These are phyloP conservation scores for Chironomus tepperi DNA, from an alignment of 1,140 invertebrate species.

Conservation along the genomic window DNA sequence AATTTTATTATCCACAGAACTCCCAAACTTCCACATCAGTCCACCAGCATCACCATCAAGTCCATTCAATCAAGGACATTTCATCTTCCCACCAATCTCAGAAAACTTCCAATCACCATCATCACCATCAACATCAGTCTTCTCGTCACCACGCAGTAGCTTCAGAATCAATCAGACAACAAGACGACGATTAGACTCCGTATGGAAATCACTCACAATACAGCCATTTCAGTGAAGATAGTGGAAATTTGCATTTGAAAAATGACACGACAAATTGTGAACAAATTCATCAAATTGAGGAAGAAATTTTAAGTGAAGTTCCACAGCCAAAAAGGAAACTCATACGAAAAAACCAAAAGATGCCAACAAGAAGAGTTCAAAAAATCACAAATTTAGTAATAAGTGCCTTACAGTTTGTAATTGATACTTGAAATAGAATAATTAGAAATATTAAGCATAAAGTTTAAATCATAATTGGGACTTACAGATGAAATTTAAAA, in stretches of 20 bases:
- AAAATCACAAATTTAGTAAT: constrained; percentile 3
- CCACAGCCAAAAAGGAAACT: constrained; percentile 2
- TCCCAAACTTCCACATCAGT: background rate
- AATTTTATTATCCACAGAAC: constrained; percentile 10
- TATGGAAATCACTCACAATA: background rate
- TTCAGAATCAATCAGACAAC: background rate
- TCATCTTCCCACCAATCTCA: background rate
- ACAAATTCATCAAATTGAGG: background rate
- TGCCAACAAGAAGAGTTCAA: background rate
- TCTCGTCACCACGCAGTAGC: background rate
- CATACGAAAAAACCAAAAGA: background rate
- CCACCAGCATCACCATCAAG: background rate
- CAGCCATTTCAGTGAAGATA: background rate
- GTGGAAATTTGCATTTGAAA: background rate
- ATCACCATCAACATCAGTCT: background rate
- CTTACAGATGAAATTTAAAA: too few relatives aligned
- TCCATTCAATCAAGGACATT: background rate
- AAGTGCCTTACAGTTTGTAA: background rate
- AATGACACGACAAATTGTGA: background rate
- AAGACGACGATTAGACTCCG: background rate
- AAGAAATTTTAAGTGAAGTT: background rate
- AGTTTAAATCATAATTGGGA: too few relatives aligned
- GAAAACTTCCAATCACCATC: background rate
- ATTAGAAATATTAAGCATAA: too few relatives aligned
- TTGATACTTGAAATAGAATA: background rate